Conservation (phyloP, 2,113 vertebrate genomes). For the Kobus ellipsiprymnus region DNA sequence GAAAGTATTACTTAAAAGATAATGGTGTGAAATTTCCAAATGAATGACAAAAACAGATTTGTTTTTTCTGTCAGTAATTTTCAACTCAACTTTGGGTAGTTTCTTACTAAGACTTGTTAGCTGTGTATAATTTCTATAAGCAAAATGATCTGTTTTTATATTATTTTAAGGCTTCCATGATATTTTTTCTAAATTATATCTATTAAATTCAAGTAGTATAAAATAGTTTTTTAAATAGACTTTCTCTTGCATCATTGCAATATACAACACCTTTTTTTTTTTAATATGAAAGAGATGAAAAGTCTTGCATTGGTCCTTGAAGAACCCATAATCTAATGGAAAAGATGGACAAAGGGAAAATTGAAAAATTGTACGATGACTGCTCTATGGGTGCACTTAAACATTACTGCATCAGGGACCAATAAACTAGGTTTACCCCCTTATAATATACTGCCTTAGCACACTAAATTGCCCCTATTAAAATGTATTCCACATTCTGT, state of each 20-base stretch:
- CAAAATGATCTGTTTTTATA: background rate
- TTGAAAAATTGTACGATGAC: background rate
- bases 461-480: background rate
- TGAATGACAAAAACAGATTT: background rate
- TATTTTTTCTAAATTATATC: slow-evolving; percentile 6
- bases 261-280: background rate
- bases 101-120: background rate
- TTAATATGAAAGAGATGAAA: background rate
- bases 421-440: background rate
- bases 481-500: background rate
- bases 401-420: background rate
- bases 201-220: background rate
- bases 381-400: background rate
- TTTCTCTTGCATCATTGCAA: slow-evolving; percentile 7
- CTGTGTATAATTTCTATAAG: background rate
- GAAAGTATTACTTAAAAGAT: slow-evolving; percentile 42
- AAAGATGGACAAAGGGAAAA: background rate
- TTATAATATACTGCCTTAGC: background rate
- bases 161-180: background rate
- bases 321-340: background rate
- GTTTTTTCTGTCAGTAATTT: background rate
- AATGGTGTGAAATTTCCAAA: background rate
- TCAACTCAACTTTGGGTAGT: background rate
- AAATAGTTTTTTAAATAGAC: background rate
- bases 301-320: background rate